Evolutionary conservation across 2,113 vertebrate species (phyloP), one percentile per base, ranked within the genome.

Genomic region (Takifugu flavidus): DNA sequence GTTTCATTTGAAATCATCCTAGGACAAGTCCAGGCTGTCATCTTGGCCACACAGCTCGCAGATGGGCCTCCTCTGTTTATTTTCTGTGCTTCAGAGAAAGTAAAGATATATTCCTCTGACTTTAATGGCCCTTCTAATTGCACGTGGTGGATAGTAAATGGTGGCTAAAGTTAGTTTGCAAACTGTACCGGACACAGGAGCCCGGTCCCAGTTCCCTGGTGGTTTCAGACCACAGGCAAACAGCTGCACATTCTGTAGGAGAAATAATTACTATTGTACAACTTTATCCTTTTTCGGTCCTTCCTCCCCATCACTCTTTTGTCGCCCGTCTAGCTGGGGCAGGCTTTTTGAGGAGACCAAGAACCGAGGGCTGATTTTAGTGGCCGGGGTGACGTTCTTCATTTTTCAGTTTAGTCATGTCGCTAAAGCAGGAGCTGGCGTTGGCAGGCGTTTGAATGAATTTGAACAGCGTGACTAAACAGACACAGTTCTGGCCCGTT

Each of bases 91-190:
- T 49, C 47, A 55, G 65, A 70, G 55, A 83, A 82, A 86, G 72
- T 84, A 81, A 83, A 82, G 69, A 78, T 56, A 80, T 74, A 71
- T 82, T 76, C 71, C 74, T 75, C 39, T 57, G 67, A 74, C 74
- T 87, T 80, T 70, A 81, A 79, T 74, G 79, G 80, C 54, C 65
- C 71, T 71, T 69, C 77, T 85, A 85, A 88, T 87, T 88, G 86
- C 43, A 84, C 74, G 82, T 82, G 79, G 71, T 78, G 77, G 72
- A 78, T 85, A 75, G 80, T 85, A 87, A 89, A 80, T 20, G 66
- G 51, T 50, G 56, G 77, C 88, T 88, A 87, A 86, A 88, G 73
- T 88, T 88, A 87, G 80, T 81, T 80, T 84, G 75, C 69, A 72
- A 86, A 71, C 74, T 67, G 68, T 42, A 79, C 63, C 53, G 57